Evolutionary conservation across 2,797 vertebrate genomes (phyloP), one percentile per base, ranked within the genome.

Genomic region (Hephaestus fuliginosus): DNA sequence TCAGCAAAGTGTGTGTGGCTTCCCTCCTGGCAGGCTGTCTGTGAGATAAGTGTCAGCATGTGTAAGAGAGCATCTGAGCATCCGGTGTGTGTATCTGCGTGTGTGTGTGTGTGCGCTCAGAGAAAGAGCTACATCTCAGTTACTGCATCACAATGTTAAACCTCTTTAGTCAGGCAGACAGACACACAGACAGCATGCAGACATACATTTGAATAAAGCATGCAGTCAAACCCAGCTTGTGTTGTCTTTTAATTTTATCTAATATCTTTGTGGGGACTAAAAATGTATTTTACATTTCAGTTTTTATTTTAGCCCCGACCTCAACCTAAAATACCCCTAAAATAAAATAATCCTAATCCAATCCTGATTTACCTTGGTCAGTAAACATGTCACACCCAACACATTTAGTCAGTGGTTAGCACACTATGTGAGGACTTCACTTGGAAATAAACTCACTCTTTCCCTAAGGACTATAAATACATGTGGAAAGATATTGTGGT

Each of bases 1-100:
- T 51, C 41, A 41, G 2, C 22, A 11, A 4, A 9, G 33, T 86
- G 85, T 55, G 72, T 74, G 70, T 73, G 64, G 66, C 80, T 86
- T 89, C 70, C 70, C 48, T 81, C 70, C 65, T 82, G 83, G 86
- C 85, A 78, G 71, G 20, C 73, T 66, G 48, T 85, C 74, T 39
- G 82, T 77, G 74, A 82, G 80, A 77, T 82, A 86, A 84, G 76
- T 73, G 84, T 87, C 81, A 87, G 68, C 81, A 80, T 89, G 70
- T 76, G 80, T 55, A 61, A 36, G 43, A 79, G 15, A 81, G 56
- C 71, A 81, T 88, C 53, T 22, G 46, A 76, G 53, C 49, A 66
- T 80, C 61, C 49, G 44, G 49, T 70, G 44, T 68, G 18, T 28
- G 15, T 55, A 5, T 39, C 4, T 60, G 61, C 49, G 53, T 52